phyloP scores from a whole-genome alignment of 2,888 invertebrate species.

The Ichneumon xanthorius region DNA sequence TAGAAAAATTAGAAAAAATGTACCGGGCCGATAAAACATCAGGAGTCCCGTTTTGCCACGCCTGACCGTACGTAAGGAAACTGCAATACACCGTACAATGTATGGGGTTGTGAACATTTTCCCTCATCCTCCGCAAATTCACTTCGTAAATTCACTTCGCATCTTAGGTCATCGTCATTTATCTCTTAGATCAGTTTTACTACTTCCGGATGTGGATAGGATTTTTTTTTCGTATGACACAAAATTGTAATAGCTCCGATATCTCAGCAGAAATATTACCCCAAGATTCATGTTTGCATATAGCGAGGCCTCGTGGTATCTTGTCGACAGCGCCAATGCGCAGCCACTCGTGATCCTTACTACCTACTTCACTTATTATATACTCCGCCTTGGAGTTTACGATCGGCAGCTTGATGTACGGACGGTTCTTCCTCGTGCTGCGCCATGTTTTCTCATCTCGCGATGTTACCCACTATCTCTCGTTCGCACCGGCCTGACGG shows the following conservation, averaged over 20 bases:
- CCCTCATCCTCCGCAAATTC: conserved; percentile 69
- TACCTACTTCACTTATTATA: conserved; percentile 18
- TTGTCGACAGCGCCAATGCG: conserved; percentile 3
- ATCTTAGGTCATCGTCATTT: background rate
- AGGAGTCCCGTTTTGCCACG: background rate
- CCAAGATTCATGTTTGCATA: background rate
- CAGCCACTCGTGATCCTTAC: background rate
- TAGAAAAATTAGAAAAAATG: background rate
- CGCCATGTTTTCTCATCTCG: conserved; percentile 11
- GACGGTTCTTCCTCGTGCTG: background rate
- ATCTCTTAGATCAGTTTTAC: background rate
- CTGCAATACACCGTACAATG: background rate
- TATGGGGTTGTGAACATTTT: conserved; percentile 1
- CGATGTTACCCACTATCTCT: background rate
- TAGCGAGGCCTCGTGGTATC: background rate
- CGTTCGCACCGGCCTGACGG: background rate
- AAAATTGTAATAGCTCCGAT: background rate
- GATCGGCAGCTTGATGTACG: conserved; percentile 20
- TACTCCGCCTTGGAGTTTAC: conserved; percentile 9
- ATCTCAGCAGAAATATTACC: background rate
- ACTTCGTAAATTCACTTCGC: conserved; percentile 73
- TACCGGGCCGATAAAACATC: background rate
- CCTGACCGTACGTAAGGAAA: background rate
- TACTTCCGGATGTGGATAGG: background rate
- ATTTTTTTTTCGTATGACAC: background rate